phyloP scores from a whole-genome alignment of 2,113 vertebrate genomes.

The Misgurnus anguillicaudatus region DNA sequence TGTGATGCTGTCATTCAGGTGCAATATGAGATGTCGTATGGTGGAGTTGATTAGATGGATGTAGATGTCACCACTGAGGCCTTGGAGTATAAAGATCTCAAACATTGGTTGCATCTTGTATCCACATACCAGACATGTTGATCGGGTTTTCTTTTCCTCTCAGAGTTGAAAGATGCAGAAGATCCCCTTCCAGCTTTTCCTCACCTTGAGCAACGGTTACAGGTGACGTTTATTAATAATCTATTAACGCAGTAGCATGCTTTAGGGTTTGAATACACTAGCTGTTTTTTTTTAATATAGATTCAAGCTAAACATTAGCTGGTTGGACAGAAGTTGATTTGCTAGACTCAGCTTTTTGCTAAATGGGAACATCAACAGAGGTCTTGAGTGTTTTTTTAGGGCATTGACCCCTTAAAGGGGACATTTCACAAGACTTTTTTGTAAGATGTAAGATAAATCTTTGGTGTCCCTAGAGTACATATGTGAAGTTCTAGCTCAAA shows the following conservation, averaged over 20 bases:
- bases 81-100: slow-evolving; percentile 12
- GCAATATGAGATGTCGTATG: slow-evolving; percentile 9
- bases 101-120: slow-evolving; percentile 2
- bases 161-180: slow-evolving; percentile 78
- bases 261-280: not conserved
- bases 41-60: slow-evolving; percentile 26
- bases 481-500: too few relatives aligned
- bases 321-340: too few relatives aligned
- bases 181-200: slow-evolving; percentile 76
- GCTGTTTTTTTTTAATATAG: too few relatives aligned
- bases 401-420: too few relatives aligned
- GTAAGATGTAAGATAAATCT: too few relatives aligned
- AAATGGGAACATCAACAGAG: too few relatives aligned
- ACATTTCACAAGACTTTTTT: too few relatives aligned
- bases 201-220: slow-evolving; percentile 84
- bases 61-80: slow-evolving; percentile 22
- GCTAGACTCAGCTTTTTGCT: too few relatives aligned
- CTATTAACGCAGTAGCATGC: not conserved
- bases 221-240: slow-evolving; percentile 70
- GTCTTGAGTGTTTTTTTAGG: too few relatives aligned
- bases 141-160: slow-evolving; percentile 44
- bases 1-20: not conserved
- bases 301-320: too few relatives aligned
- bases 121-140: slow-evolving; percentile 7
- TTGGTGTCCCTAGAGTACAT: too few relatives aligned